Conservation (phyloP, 2,888 invertebrate genomes). For the Hirtodrosophila histrioides region DNA sequence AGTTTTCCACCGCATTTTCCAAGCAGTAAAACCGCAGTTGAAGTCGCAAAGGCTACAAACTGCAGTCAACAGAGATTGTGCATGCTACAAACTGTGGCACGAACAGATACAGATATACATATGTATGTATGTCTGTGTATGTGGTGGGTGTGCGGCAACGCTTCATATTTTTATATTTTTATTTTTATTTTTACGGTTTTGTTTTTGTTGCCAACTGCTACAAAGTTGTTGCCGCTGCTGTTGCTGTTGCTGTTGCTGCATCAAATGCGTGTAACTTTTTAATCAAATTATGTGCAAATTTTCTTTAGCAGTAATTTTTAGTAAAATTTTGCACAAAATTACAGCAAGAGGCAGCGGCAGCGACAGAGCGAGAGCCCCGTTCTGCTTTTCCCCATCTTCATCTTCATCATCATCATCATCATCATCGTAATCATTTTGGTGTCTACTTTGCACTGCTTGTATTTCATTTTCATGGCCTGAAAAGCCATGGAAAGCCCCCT, state of each 20-base stretch:
- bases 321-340: slow-evolving; percentile 71
- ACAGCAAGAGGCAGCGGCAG: slow-evolving; percentile 30
- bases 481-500: slow-evolving; percentile 21
- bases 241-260: slow-evolving; percentile 44
- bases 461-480: slow-evolving; percentile 65
- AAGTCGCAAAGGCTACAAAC: slow-evolving; percentile 42
- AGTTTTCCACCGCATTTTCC: slow-evolving; percentile 44
- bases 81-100: slow-evolving; percentile 4
- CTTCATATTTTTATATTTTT: slow-evolving; percentile 45
- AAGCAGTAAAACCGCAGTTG: slow-evolving; percentile 62
- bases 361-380: slow-evolving; percentile 6
- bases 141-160: slow-evolving; percentile 6
- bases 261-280: slow-evolving; percentile 80
- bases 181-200: background rate
- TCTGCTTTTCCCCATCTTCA: slow-evolving; percentile 21
- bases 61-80: slow-evolving; percentile 52
- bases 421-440: slow-evolving; percentile 36
- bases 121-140: background rate
- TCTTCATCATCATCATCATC: slow-evolving; percentile 20
- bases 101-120: slow-evolving; percentile 6
- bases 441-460: slow-evolving; percentile 59
- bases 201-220: slow-evolving; percentile 20
- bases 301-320: slow-evolving; percentile 80
- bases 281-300: slow-evolving; percentile 80
- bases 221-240: slow-evolving; percentile 54